Evolutionary conservation across 2,888 invertebrate species (phyloP).

Genomic region (Archaeoteleia sp.): DNA sequence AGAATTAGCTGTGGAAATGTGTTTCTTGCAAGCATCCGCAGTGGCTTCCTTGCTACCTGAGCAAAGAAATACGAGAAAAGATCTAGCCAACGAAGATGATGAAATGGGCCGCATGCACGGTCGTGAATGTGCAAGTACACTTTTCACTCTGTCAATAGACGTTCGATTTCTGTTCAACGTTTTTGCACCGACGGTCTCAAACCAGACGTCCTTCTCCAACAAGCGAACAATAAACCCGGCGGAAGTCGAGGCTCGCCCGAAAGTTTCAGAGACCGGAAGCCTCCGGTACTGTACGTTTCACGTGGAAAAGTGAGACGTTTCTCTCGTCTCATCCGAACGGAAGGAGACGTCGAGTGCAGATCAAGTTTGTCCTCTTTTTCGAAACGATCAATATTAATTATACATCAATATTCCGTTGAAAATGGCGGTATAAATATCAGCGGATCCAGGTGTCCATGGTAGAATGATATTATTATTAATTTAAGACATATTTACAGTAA

Average conservation of each 20-base stretch:
- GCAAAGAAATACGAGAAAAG: slow-evolving; percentile 37
- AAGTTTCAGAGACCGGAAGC: slow-evolving; percentile 42
- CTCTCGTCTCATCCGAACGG: slow-evolving; percentile 12
- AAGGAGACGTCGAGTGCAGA: slow-evolving; percentile 28
- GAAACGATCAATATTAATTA: slow-evolving; percentile 19
- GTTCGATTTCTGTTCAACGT: slow-evolving; percentile 38
- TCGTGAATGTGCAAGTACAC: slow-evolving; percentile 29
- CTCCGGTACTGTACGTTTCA: slow-evolving; percentile 37
- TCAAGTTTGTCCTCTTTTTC: slow-evolving; percentile 24
- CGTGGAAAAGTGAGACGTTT: slow-evolving; percentile 19
- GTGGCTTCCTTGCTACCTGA: slow-evolving; percentile 29
- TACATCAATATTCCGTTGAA: neutral
- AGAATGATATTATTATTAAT: slow-evolving; percentile 12
- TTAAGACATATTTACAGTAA: too few relatives aligned
- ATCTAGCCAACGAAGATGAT: slow-evolving; percentile 28
- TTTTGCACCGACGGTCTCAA: slow-evolving; percentile 25
- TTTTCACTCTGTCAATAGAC: slow-evolving; percentile 51
- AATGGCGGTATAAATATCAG: slow-evolving; percentile 4
- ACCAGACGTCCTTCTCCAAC: slow-evolving; percentile 25
- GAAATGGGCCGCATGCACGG: slow-evolving; percentile 20
- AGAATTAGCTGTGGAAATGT: slow-evolving; percentile 1
- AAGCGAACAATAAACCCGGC: slow-evolving; percentile 47
- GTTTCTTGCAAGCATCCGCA: slow-evolving; percentile 3
- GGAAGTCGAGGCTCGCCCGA: slow-evolving; percentile 42
- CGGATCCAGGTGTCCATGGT: slow-evolving; percentile 13